Conservation (phyloP, 2,888 invertebrate species). For the Peribatodes rhomboidaria region DNA sequence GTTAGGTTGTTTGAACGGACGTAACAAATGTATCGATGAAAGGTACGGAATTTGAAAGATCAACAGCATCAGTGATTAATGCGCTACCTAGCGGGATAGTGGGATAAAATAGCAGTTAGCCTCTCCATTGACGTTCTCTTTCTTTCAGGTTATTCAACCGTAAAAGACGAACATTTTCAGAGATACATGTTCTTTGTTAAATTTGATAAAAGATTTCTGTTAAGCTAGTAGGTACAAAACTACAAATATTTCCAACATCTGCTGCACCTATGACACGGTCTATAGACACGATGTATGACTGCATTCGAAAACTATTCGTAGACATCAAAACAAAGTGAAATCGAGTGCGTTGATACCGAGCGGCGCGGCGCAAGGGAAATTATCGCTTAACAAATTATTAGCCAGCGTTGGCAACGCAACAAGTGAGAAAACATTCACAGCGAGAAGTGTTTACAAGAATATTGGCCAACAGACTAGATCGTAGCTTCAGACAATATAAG, state of each 20-base stretch:
- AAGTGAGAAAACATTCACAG: slow-evolving; percentile 28
- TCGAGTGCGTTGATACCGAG: slow-evolving; percentile 33
- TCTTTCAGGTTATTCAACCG: too few relatives aligned
- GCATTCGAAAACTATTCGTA: slow-evolving; percentile 39
- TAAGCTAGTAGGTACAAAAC: too few relatives aligned
- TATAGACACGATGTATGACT: slow-evolving; percentile 41
- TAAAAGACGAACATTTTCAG: too few relatives aligned
- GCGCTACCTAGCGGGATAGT: too few relatives aligned
- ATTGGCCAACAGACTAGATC: slow-evolving; percentile 26
- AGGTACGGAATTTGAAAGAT: too few relatives aligned
- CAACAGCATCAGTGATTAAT: too few relatives aligned
- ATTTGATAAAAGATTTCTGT: too few relatives aligned
- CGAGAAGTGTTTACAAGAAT: slow-evolving; percentile 29
- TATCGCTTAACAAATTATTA: slow-evolving; percentile 27
- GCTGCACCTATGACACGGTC: slow-evolving; percentile 21
- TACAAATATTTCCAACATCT: slow-evolving; percentile 17
- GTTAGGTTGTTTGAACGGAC: too few relatives aligned
- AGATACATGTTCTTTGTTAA: too few relatives aligned
- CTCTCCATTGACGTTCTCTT: too few relatives aligned
- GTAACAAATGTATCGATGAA: too few relatives aligned
- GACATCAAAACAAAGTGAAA: slow-evolving; percentile 42
- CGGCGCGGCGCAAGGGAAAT: slow-evolving; percentile 23
- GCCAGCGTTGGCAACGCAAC: slow-evolving; percentile 46
- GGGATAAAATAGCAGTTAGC: too few relatives aligned
- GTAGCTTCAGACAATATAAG: slow-evolving; percentile 11